Percentiles rank a stretch among this genome's conserved stretches.
phyloP scores from a whole-genome alignment of 2,797 vertebrate species.

The Leptatherina wallacei region DNA sequence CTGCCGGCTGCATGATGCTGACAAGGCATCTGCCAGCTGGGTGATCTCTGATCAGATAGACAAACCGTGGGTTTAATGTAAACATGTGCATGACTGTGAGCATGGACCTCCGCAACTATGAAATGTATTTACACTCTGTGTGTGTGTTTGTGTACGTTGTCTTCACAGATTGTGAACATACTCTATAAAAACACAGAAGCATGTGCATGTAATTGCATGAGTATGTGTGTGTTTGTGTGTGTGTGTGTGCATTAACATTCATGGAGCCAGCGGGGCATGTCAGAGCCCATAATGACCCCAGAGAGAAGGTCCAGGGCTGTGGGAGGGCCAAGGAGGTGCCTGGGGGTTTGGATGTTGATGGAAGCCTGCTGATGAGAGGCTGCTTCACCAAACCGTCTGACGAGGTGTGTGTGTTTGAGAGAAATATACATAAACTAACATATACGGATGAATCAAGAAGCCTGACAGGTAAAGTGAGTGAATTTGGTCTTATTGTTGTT shows the following conservation, averaged over 20 bases:
- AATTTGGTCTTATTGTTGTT: too few species aligned
- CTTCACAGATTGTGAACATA: constrained; percentile 36
- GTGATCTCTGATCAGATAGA: constrained; percentile 57
- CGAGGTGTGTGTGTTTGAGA: constrained; percentile 6
- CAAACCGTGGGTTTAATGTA: constrained; percentile 35
- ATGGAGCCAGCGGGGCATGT: constrained; percentile 83
- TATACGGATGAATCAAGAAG: too few species aligned
- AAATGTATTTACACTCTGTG: constrained; percentile 21
- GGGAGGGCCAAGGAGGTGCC: constrained; percentile 58
- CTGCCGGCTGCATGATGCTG: constrained; percentile 36
- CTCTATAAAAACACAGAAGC: constrained; percentile 51
- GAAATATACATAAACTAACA: neutral
- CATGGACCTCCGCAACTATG: constrained; percentile 10
- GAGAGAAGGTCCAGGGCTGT: constrained; percentile 68
- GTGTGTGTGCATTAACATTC: constrained; percentile 84
- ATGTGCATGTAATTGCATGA: constrained; percentile 57
- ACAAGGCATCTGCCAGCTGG: constrained; percentile 52
- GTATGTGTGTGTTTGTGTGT: constrained; percentile 28
- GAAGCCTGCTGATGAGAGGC: constrained; percentile 42
- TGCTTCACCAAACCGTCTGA: constrained; percentile 30
- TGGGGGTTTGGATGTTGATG: constrained; percentile 66
- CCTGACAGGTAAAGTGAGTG: too few species aligned
- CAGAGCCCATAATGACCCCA: constrained; percentile 80
- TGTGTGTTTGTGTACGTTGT: constrained; percentile 18
- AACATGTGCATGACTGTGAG: constrained; percentile 21